Base-by-base conservation (phyloP, 64 coral and sea anemone species). In the Trachythela sp. region DNA sequence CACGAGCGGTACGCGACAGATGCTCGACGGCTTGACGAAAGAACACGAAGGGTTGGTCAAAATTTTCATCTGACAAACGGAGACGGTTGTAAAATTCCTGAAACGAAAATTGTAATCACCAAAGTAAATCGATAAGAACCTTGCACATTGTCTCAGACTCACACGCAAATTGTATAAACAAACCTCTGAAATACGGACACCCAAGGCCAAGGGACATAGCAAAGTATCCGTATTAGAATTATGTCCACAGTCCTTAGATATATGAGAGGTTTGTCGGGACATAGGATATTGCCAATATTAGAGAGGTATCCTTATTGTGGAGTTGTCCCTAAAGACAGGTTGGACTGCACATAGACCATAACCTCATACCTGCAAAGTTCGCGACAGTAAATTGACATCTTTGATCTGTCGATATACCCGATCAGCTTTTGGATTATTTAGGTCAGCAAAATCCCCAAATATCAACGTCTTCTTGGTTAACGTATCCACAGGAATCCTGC, bases 11-110 rank as follows among this genome's bases (percentile, higher is more conserved):
- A 54, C 96, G 93, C 7, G 92, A 91, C 70, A 99, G 88, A 40
- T 99, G 96, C 85, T 93, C 93, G n/a, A 99, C 60, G 48, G 96
- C 96, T 90, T 89, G 92, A 70, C 92, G 87, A 67, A 99, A 99
- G 71, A 99, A 99, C 31, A 99, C 96, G 87, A 95, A 95, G 39
- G 91, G 96, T 50, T 99, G 93, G 36, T 99, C 93, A n/a, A 95
- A 85, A 40, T 87, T 89, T 49, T 89, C 96, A 58, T 89, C 83
- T 31, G 96, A 93, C 34, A 94, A 58, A 68, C 89, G 92, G 11
- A 94, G 91, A 91, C 83, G 89, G 87, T 95, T 91, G 86, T 95
- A 99, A 87, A 93, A 87, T 43, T 99, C 96, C 96, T 99, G 22
- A 54, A 31, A 22, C 24, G 39, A 60, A 83, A 60, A 45, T 0